These are phyloP conservation scores for Tipula helvola DNA, from an alignment of 2,888 invertebrate genomes.

Conservation along the genomic window DNA sequence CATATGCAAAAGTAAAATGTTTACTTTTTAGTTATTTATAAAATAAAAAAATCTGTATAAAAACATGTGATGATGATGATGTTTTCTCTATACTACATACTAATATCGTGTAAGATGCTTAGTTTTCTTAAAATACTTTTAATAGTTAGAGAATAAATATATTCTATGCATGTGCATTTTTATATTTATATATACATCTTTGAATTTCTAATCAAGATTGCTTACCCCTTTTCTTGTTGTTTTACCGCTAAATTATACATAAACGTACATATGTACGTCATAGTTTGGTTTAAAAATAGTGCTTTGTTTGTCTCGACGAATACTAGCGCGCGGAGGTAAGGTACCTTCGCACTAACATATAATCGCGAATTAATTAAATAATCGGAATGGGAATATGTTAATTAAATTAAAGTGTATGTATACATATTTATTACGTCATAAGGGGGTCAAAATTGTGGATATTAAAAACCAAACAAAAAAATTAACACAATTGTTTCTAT, in stretches of 20 bases:
- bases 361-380: neutral
- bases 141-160: neutral
- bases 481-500: neutral
- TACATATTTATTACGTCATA: neutral
- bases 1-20: neutral
- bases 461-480: neutral
- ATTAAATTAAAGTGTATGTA: neutral
- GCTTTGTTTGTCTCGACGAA: neutral
- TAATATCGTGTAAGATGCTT: neutral
- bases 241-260: neutral
- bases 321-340: neutral
- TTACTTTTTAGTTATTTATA: neutral
- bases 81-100: neutral
- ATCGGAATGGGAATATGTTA: neutral
- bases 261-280: neutral
- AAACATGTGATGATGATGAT: neutral
- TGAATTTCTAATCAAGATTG: neutral
- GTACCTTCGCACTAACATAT: neutral
- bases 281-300: neutral
- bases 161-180: neutral
- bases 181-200: neutral
- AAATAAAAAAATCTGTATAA: neutral
- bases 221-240: neutral
- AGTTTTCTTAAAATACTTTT: neutral
- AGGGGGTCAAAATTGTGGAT: neutral